Conservation (phyloP, 2,888 invertebrate species). For the Melangyna quadrimaculata region DNA sequence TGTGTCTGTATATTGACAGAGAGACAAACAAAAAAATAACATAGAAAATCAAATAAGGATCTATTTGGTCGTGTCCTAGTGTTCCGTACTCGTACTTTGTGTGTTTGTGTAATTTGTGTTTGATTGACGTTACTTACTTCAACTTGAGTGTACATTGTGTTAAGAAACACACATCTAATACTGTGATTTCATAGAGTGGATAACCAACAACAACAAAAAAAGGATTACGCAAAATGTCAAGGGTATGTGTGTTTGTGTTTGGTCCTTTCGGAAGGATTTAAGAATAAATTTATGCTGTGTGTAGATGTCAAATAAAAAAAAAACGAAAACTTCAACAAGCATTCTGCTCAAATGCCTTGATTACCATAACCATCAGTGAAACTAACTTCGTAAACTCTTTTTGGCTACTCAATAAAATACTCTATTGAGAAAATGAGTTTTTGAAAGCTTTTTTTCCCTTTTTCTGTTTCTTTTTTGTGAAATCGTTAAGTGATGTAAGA, state of each 20-base stretch:
- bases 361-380: not conserved
- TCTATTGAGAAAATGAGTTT: not conserved
- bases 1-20: slow-evolving; percentile 43
- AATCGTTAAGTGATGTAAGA: not conserved
- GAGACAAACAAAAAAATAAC: not conserved
- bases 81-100: not conserved
- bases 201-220: slow-evolving; percentile 37
- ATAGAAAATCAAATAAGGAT: slow-evolving; percentile 15
- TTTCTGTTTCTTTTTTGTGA: not conserved
- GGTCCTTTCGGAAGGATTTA: not conserved
- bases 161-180: slow-evolving; percentile 8
- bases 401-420: not conserved
- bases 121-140: slow-evolving; percentile 8
- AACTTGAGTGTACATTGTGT: slow-evolving; percentile 20
- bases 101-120: slow-evolving; percentile 8
- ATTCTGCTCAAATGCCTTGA: not conserved
- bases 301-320: not conserved
- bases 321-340: not conserved
- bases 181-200: slow-evolving; percentile 47
- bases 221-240: slow-evolving; percentile 67
- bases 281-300: slow-evolving; percentile 16
- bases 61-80: slow-evolving; percentile 17
- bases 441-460: not conserved
- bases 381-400: not conserved
- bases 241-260: slow-evolving; percentile 47